Percentiles rank a stretch among this genome's conserved stretches.
phyloP scores from a whole-genome alignment of 2,797 vertebrate species.

The Acanthornis magna region DNA sequence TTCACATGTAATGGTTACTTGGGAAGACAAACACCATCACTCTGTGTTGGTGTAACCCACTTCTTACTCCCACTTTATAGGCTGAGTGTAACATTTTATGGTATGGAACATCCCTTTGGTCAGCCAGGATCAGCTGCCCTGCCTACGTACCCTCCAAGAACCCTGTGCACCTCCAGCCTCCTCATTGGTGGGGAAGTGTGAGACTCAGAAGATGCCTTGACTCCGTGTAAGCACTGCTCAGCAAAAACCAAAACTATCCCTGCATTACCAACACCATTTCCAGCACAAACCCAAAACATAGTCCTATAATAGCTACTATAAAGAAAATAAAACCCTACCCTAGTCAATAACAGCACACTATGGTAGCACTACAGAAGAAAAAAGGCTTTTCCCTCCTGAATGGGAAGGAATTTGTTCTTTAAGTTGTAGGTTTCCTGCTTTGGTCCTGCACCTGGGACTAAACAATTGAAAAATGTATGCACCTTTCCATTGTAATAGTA shows the following conservation, averaged over 20 bases:
- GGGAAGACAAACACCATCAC: neutral
- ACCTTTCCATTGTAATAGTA: neutral
- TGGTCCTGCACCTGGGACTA: neutral
- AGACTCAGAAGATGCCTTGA: neutral
- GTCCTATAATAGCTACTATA: neutral
- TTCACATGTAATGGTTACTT: fast-evolving
- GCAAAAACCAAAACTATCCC: neutral
- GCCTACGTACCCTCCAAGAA: neutral
- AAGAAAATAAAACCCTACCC: neutral
- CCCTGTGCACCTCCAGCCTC: neutral
- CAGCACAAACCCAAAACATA: neutral
- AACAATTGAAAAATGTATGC: neutral
- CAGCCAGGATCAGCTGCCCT: neutral
- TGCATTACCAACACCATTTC: neutral
- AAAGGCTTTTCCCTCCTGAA: neutral
- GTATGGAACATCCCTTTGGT: neutral
- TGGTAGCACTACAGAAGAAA: neutral
- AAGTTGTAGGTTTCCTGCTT: neutral
- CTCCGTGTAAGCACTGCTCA: neutral
- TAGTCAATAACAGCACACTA: neutral
- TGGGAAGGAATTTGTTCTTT: neutral
- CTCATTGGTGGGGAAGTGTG: neutral
- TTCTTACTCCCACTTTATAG: neutral
- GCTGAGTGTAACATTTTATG: neutral
- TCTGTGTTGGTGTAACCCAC: neutral